Evolutionary conservation across 23 tunicate species (phyloP).

Genomic region (Halocynthia aurantium): DNA sequence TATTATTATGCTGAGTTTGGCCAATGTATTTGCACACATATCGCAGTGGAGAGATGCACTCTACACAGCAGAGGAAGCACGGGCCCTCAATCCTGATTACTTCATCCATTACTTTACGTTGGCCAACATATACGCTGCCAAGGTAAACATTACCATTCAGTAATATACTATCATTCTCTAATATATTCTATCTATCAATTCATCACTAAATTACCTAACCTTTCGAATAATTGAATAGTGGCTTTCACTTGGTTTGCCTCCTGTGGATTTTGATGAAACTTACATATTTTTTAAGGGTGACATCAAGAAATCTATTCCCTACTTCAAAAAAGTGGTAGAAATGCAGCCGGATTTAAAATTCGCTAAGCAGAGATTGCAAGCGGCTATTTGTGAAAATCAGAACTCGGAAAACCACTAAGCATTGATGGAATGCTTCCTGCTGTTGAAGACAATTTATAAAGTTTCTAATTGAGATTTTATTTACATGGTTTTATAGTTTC

Average conservation of each 20-base stretch:
- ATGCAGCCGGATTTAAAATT: slow-evolving; percentile 10
- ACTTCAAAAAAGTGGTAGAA: slow-evolving; percentile 13
- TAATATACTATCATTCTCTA: not conserved
- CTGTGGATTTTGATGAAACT: not conserved
- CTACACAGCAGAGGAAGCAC: slow-evolving; percentile 9
- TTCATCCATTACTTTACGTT: slow-evolving; percentile 14
- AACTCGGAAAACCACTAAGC: not conserved
- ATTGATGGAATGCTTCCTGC: too few species aligned
- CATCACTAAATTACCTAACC: not conserved
- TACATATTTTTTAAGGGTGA: slow-evolving; percentile 13
- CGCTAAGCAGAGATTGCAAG: slow-evolving; percentile 16
- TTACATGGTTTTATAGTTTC: too few species aligned
- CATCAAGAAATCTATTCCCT: slow-evolving; percentile 11
- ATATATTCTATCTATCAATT: not conserved
- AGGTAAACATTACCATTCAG: slow-evolving; percentile 21
- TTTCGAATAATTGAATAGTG: not conserved
- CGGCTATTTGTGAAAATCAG: slow-evolving; percentile 19
- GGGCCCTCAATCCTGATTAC: slow-evolving; percentile 7
- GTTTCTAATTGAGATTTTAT: too few species aligned
- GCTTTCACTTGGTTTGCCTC: not conserved
- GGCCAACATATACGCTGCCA: slow-evolving; percentile 49
- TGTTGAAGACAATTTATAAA: too few species aligned
- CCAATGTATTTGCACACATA: slow-evolving; percentile 51
- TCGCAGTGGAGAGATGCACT: slow-evolving; percentile 41
- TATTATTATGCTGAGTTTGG: slow-evolving; percentile 25